Evolutionary conservation across 2,888 invertebrate species (phyloP), one percentile per base, ranked within the genome.

Genomic region (Colostygia pectinataria): DNA sequence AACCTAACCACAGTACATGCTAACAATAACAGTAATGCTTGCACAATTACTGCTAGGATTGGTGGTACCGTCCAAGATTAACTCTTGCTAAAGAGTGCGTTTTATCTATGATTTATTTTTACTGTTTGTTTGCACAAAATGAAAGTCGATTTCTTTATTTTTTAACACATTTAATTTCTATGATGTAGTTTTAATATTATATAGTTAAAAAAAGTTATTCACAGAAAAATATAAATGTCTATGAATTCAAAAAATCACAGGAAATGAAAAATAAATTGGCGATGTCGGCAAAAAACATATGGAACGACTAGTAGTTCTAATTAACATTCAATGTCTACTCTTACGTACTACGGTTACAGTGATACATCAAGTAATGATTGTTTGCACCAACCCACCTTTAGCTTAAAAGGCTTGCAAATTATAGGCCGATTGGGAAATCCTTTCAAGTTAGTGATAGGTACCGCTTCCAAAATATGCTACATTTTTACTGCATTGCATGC

Each of bases 171-270:
- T 49, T 49, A 49, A 42, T 49, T 23, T 43, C 20, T 49, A n/a
- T 10, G 32, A 27, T 9, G 31, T 27, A 41, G 9, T 20, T 33
- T 38, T 28, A 20, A 33, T 38, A 28, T 6, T 9, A n/a, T 15
- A 33, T 28, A 36, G 8, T 36, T 36, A 40, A 47, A 24, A 36
- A 34, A 28, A 34, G 14, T 20, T 46, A 23, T 27, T 23, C 31
- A 34, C 33, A 18, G 15, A 43, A 29, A 42, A 38, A 29, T 31
- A 28, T 23, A 36, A 43, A 20, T 54, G 39, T 44, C 37, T 47
- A 38, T 14, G 44, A 54, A 43, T 52, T 20, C 52, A 41, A 58
- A 65, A 50, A 53, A 48, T 61, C 54, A 63, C 59, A 59, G 59
- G 50, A 38, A 49, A 43, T 34, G 27, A 38, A 15, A 28, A 28